Percentiles rank a stretch among this genome's conserved stretches.
Evolutionary conservation across 2,113 vertebrate species (phyloP).

Genomic region (Ptychochromis oligacanthus): DNA sequence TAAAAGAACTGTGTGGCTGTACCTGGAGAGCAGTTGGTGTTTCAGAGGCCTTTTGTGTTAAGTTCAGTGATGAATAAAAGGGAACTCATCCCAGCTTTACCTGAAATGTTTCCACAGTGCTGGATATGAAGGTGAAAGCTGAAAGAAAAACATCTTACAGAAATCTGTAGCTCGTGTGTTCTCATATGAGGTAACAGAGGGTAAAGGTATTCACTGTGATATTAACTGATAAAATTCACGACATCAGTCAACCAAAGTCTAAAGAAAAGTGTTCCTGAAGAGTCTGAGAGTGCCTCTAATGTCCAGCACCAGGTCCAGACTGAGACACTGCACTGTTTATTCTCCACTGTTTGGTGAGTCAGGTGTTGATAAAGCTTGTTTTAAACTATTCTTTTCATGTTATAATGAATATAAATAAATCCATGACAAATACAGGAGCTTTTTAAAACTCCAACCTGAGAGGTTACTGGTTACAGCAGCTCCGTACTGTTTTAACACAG

Average conservation of each 20-base stretch:
- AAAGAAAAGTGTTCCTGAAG: background rate
- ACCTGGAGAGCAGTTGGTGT: background rate
- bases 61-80: rapidly evolving
- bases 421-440: too few species aligned
- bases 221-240: background rate
- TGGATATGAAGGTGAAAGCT: background rate
- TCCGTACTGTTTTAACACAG: background rate
- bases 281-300: rapidly evolving
- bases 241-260: background rate
- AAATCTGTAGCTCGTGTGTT: background rate
- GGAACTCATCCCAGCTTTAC: rapidly evolving
- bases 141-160: background rate
- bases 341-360: too few species aligned
- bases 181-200: too few species aligned
- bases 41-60: background rate
- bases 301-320: background rate
- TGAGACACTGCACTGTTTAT: too few species aligned
- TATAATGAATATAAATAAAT: background rate
- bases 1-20: background rate
- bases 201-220: background rate
- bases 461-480: background rate
- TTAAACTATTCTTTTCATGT: background rate
- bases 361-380: background rate
- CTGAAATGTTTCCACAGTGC: background rate
- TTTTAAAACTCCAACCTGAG: too few species aligned